Percentiles rank a stretch among this genome's conserved stretches.
Evolutionary conservation across 1,140 invertebrate genomes (phyloP).

Genomic region (Olivierus martensii): DNA sequence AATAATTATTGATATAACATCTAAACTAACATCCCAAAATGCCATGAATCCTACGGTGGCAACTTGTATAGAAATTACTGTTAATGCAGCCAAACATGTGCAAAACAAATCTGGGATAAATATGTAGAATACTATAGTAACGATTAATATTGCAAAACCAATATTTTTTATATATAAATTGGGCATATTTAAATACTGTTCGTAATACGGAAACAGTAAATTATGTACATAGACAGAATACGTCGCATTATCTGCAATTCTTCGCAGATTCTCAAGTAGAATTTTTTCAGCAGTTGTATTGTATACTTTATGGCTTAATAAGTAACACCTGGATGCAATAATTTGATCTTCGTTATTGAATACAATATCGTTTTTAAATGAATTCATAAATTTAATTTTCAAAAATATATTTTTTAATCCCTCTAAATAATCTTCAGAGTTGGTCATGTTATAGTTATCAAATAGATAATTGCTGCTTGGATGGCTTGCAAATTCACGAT

Average conservation of each 20-base stretch:
- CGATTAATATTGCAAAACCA: conserved; percentile 72
- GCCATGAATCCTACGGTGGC: conserved; percentile 96
- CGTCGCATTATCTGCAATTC: conserved; percentile 57
- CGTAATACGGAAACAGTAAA: conserved; percentile 87
- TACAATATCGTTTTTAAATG: conserved; percentile 64
- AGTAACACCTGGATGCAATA: conserved; percentile 64
- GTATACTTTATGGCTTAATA: conserved; percentile 76
- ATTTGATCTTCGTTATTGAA: conserved; percentile 61
- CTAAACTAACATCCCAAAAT: conserved; percentile 82
- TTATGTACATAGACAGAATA: conserved; percentile 80
- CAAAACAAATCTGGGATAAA: conserved; percentile 90
- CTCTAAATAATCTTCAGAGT: conserved; percentile 55
- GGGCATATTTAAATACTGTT: conserved; percentile 81
- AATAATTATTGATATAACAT: conserved; percentile 97
- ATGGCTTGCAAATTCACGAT: conserved; percentile 56
- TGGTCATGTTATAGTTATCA: conserved; percentile 54
- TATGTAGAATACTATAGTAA: conserved; percentile 89
- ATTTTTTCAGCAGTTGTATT: conserved; percentile 79
- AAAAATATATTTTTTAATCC: conserved; percentile 46
- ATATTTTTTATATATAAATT: conserved; percentile 86
- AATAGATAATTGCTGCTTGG: conserved; percentile 44
- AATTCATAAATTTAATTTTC: conserved; percentile 31
- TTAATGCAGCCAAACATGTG: conserved; percentile 84
- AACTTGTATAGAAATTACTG: conserved; percentile 83
- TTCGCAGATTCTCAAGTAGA: conserved; percentile 63